A percentile compares a stretch with the other conserved stretches of the same genome.
Evolutionary conservation across 2,113 vertebrate species (phyloP).

Genomic region (Cranoglanis bouderius): DNA sequence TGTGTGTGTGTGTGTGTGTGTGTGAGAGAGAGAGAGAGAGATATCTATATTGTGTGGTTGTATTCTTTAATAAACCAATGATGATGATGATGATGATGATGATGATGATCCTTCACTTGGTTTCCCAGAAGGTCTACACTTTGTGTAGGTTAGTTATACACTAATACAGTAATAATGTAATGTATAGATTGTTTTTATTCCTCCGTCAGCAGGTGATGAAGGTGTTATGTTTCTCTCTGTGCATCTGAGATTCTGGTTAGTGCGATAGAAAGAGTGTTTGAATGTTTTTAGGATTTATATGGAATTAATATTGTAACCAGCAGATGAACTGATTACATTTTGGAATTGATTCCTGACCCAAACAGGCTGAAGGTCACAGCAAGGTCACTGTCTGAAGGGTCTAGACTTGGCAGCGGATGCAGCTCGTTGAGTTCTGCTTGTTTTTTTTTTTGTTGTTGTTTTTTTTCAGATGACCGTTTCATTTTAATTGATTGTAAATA

Average conservation of each 20-base stretch:
- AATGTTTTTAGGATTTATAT: neutral
- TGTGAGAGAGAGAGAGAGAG: no score
- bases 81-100: neutral
- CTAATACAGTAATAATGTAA: neutral
- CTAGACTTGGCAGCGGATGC: neutral
- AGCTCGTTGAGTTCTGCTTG: no score
- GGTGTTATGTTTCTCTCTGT: neutral
- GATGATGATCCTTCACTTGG: neutral
- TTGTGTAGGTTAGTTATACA: neutral
- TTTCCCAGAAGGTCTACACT: neutral
- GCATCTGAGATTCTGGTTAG: neutral
- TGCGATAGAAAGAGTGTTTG: neutral
- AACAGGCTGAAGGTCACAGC: neutral
- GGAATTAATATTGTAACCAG: neutral
- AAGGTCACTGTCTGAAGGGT: neutral
- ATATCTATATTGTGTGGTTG: neutral
- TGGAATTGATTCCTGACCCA: neutral
- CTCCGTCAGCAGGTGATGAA: neutral
- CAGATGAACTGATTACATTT: neutral
- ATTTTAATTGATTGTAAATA: neutral
- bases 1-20: neutral
- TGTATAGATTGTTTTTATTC: neutral
- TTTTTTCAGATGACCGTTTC: neutral
- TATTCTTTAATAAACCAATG: neutral
- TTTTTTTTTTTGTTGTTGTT: no score